phyloP scores from a whole-genome alignment of 2,797 vertebrate genomes.

The Otolemur crassicaudatus region DNA sequence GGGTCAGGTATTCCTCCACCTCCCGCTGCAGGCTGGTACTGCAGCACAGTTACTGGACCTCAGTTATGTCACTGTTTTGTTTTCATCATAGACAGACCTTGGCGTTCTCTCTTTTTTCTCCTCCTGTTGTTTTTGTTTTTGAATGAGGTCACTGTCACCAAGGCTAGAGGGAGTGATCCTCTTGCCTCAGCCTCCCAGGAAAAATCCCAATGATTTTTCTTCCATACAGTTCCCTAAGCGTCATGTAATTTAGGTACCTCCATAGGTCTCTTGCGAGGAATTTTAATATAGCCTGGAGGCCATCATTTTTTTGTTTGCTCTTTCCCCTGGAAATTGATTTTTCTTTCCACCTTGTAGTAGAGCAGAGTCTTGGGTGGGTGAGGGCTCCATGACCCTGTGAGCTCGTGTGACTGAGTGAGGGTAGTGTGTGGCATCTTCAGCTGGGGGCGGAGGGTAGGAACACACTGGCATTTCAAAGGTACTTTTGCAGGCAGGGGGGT shows the following conservation, averaged over 20 bases:
- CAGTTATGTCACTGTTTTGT: background rate
- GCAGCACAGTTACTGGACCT: background rate
- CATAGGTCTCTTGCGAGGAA: background rate
- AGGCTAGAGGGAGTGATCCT: background rate
- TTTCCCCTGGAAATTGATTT: background rate
- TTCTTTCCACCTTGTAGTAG: no score
- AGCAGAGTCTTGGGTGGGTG: background rate
- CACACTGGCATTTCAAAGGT: accelerated
- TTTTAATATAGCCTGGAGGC: background rate
- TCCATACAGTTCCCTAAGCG: background rate
- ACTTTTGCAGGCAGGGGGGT: no score
- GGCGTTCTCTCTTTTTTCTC: background rate
- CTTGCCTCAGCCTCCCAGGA: background rate
- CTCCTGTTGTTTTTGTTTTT: background rate
- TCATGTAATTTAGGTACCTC: background rate
- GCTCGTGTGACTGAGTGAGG: no score
- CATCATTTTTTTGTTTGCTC: accelerated
- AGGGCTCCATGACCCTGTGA: background rate
- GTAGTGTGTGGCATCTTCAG: accelerated
- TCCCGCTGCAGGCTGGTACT: no score
- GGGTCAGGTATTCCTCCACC: accelerated
- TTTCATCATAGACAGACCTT: background rate
- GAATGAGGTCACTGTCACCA: background rate
- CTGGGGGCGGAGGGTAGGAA: background rate
- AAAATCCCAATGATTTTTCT: background rate